These are phyloP conservation scores for Phrynocephalus vlangalii DNA, from an alignment of 2,797 vertebrate genomes.

Conservation along the genomic window DNA sequence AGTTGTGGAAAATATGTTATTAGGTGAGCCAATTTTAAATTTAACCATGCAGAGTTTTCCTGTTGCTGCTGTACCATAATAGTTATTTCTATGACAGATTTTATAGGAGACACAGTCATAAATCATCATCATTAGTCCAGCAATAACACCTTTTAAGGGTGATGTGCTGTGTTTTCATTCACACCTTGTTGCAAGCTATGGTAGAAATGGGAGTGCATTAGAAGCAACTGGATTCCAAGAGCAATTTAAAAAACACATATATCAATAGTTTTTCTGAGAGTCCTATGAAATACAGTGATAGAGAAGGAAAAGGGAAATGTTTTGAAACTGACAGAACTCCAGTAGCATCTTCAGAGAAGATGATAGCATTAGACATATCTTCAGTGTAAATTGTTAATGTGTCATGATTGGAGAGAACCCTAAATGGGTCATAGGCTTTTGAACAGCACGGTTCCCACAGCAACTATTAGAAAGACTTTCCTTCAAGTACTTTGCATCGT, in stretches of 20 bases:
- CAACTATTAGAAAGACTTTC: not conserved
- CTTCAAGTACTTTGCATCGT: not conserved
- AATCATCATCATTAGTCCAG: not conserved
- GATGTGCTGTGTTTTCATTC: too few relatives aligned
- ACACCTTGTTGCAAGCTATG: not conserved
- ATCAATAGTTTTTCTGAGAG: not conserved
- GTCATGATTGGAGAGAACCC: not conserved
- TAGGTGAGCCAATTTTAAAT: not conserved
- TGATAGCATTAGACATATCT: not conserved
- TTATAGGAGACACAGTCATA: not conserved
- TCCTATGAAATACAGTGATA: not conserved
- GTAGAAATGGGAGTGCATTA: not conserved
- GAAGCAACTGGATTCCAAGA: not conserved
- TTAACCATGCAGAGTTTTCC: not conserved
- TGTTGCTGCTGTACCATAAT: not conserved
- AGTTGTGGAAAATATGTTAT: not conserved
- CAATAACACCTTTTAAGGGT: not conserved
- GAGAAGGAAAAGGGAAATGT: not conserved
- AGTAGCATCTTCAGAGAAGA: not conserved
- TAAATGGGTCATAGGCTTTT: not conserved
- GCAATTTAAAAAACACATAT: not conserved
- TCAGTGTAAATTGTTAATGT: not conserved
- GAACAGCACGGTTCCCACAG: slow-evolving; percentile 5
- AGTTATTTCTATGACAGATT: not conserved
- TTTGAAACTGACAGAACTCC: not conserved